Conservation (phyloP, 1,140 invertebrate species). For the Myzus persicae region DNA sequence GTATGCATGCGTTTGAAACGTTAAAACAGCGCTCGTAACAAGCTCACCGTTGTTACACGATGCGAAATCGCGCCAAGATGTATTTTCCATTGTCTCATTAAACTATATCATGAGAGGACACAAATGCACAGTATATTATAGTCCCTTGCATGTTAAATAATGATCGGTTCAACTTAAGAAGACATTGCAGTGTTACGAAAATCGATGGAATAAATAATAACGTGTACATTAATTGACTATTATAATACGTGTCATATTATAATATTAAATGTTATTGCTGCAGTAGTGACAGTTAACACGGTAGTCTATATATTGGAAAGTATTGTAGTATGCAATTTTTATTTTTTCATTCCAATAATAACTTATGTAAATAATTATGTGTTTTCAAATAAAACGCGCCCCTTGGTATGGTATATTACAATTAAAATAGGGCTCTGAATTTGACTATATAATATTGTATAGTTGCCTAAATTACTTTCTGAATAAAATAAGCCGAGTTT, state of each 20-base stretch:
- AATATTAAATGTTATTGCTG: not conserved
- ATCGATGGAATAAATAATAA: not conserved
- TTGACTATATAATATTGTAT: no score
- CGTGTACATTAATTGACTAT: not conserved
- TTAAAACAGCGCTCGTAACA: slow-evolving; percentile 1
- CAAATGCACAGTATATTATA: not conserved
- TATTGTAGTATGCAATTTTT: not conserved
- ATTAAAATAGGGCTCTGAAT: no score
- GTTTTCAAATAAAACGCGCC: no score
- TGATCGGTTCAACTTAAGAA: not conserved
- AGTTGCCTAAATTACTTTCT: no score
- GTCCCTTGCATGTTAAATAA: not conserved
- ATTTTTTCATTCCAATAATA: not conserved
- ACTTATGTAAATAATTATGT: not conserved
- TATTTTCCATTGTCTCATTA: slow-evolving; percentile 9
- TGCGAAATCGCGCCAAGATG: not conserved
- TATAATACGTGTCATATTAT: not conserved
- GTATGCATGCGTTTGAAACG: not conserved
- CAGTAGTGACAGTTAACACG: not conserved
- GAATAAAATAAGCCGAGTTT: no score
- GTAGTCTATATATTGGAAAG: not conserved
- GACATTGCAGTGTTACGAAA: slow-evolving; percentile 12
- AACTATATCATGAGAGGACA: not conserved
- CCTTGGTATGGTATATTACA: no score
- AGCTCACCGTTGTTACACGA: not conserved